Evolutionary conservation across 2,113 vertebrate species (phyloP).

Genomic region (Strix aluco): DNA sequence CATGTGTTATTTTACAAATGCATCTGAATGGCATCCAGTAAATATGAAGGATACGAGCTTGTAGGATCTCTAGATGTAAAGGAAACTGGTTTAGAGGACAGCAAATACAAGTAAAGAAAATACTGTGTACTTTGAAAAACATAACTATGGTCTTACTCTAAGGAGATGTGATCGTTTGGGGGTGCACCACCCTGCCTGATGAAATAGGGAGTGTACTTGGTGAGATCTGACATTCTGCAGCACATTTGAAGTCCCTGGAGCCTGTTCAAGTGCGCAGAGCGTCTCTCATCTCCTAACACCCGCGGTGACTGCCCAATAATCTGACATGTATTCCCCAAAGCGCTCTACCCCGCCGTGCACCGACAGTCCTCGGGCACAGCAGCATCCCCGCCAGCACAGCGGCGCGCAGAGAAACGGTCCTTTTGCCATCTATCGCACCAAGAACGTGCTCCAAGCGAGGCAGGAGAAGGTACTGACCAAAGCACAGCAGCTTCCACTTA

Average conservation of each 20-base stretch:
- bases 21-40: neutral
- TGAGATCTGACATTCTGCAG: neutral
- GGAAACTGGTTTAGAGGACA: neutral
- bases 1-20: neutral
- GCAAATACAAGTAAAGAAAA: neutral
- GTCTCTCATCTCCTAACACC: neutral
- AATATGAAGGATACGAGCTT: too few species aligned
- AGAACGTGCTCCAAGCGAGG: rapidly evolving
- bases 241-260: neutral
- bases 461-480: neutral
- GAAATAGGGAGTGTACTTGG: neutral
- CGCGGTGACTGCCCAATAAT: rapidly evolving
- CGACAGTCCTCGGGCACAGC: neutral
- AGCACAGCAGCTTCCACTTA: neutral
- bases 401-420: rapidly evolving
- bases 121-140: neutral
- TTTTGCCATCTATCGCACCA: neutral
- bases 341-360: neutral
- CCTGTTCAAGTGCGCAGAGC: neutral
- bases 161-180: neutral
- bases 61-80: too few species aligned
- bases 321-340: neutral
- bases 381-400: neutral
- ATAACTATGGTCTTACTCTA: neutral
- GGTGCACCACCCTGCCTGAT: neutral